Base-by-base conservation (phyloP, 1,140 invertebrate genomes). In the Carcinoscorpius rotundicauda region DNA sequence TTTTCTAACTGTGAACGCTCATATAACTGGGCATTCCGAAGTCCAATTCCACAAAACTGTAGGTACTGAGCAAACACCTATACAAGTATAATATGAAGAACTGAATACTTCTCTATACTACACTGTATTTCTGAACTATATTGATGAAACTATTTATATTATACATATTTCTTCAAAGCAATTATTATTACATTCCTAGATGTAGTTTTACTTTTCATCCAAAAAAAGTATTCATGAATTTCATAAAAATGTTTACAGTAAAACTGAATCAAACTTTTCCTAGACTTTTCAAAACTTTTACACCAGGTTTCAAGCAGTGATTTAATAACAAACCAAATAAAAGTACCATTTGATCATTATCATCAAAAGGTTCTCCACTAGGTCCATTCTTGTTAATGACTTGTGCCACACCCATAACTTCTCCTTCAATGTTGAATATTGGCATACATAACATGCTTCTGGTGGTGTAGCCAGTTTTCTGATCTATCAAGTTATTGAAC, bases 371-470 rank as follows among this genome's bases (percentile, higher is more conserved):
- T 10, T 65, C 60, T 4, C 58, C 63, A 71, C 75, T 87, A n/a
- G 6, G 6, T 72, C 85, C 85, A 70, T 88, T 83, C 82, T 97
- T 97, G 79, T 97, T 97, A 76, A 97, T 94, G 66, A 95, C 91
- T 82, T 98, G 93, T 29, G 93, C 93, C 29, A 97, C 93, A 1
- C 93, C 94, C 66, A 97, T 88, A 63, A 97, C 93, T 76, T 94
- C 89, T n/a, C 92, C 93, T 69, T 86, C 86, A 72, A 85, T 87
- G 78, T 97, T 93, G 77, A 94, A 93, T 76, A 98, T 96, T 48
- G 94, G 92, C 91, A 96, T 93, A 75, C 93, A 95, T 11, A 97
- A 82, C 62, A 98, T 83, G 52, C 89, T 91, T 74, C 87, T 84
- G 50, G 94, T 98, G 75, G 86, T 87, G 78, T 97, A 97, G 48